Conservation (phyloP, 2,797 vertebrate species). For the Rhinatrema bivittatum region DNA sequence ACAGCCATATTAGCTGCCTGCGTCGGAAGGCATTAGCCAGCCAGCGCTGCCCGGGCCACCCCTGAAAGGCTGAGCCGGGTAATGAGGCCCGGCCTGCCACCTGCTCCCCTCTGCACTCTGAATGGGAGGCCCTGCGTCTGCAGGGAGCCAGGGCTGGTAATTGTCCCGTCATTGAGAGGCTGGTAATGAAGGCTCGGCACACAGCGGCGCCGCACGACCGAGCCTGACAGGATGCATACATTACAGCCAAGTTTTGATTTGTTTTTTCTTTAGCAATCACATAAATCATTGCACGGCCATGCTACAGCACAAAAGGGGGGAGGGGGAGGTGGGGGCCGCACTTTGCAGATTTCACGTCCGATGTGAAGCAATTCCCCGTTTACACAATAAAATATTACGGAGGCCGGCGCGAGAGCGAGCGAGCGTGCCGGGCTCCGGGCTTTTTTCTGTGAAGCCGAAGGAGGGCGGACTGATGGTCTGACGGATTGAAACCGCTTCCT, state of each 20-base stretch:
- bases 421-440: too few species aligned
- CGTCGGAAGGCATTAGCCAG: constrained; percentile 30
- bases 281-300: neutral
- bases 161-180: constrained; percentile 52
- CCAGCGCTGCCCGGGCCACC: constrained; percentile 17
- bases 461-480: too few species aligned
- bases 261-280: constrained; percentile 7
- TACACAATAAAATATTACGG: too few species aligned
- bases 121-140: constrained; percentile 45
- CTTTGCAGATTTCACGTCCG: neutral
- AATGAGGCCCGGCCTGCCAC: constrained; percentile 68
- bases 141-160: constrained; percentile 50
- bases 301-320: neutral
- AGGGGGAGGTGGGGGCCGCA: neutral
- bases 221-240: constrained; percentile 24
- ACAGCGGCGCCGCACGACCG: constrained; percentile 2
- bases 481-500: too few species aligned
- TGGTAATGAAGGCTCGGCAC: constrained; percentile 34
- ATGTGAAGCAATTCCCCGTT: neutral
- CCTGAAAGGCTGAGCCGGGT: constrained; percentile 50
- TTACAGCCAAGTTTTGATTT: constrained; percentile 30
- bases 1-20: constrained; percentile 55
- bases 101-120: constrained; percentile 76
- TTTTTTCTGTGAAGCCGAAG: too few species aligned
- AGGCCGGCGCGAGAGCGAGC: too few species aligned